Evolutionary conservation across 1,140 invertebrate genomes (phyloP), one percentile per base, ranked within the genome.

Genomic region (Kradibia gibbosae): DNA sequence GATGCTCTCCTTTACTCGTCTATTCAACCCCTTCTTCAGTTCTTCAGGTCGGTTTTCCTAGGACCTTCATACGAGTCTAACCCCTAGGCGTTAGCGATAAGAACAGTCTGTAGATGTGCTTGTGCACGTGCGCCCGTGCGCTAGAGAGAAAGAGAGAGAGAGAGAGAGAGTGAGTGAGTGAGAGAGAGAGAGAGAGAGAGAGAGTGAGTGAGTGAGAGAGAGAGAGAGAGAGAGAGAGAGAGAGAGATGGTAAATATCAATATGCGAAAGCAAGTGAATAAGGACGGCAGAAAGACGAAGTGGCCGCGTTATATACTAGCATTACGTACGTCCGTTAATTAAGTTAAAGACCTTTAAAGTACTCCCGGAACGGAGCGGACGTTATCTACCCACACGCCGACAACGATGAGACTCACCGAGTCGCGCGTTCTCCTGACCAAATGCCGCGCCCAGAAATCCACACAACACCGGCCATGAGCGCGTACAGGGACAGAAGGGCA

Each of bases 271-370:
- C n/a, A 25, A 34, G 55, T 71, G 31, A 81, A 42, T 65, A 53
- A 71, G 45, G 20, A 0, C 11, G 55, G 71, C 31, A 3, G 34
- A 7, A 0, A 42, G 25, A 48, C 36, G 36, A 65, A 55, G 65
- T 50, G 53, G 78, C 62, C 73, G 50, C 76, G 82, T 77, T 75
- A 77, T 65, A 82, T 74, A 82, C 85, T 71, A 81, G 84, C 84
- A 83, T 87, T 87, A 86, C 84, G 83, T 87, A 85, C 85, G 85
- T 86, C 79, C 84, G 86, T 87, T 89, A 88, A 89, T 89, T 88
- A 89, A 88, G 87, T 88, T 89, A 89, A 89, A 86, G 86, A 89
- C 85, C 84, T 83, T 85, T 88, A 85, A 88, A 89, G 85, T 87
- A 84, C 78, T 73, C 84, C 78, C 78, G 84, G 85, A 88, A 88